Base-by-base conservation (phyloP, 1,140 invertebrate genomes). In the Bathynomus jamesi region DNA sequence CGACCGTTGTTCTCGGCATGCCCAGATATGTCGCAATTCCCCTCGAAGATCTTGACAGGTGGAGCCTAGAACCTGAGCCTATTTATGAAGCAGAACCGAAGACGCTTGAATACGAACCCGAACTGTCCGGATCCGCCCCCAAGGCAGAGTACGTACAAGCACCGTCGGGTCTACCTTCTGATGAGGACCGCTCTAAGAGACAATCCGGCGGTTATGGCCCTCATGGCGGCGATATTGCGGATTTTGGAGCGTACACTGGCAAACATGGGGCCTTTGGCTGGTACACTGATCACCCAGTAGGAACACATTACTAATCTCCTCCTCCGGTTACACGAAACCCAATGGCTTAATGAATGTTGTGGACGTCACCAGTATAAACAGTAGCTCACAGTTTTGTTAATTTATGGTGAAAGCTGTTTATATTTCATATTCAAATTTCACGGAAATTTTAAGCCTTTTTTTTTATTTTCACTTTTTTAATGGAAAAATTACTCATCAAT, bases 221-320 rank as follows among this genome's bases (percentile, higher is more conserved):
- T 68, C 68, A 64, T 0, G 28, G 66, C 10, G 71, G 70, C 27
- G 78, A 80, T 61, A 76, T 80, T 61, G 80, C 80, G 17, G 80
- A 80, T 69, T 80, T 80, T 69, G 80, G 80, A 67, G 80, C 80
- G 24, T 80, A 81, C 78, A 80, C 80, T 21, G 80, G 80, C 7
- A 78, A 78, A 25, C 76, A 79, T 60, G 80, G 80, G 4, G 78
- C 78, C 32, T 80, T 79, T 65, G 79, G 80, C 10, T 80, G 79
- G 79, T 80, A 80, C 72, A 69, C 79, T 17, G 79, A 81, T 28
- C 78, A 81, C 69, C 79, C 80, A 13, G 80, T 79, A 31, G 66
- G n/a, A 69, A 53, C 5, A 53, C 21, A 17, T 53, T 3, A 53
- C 40, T 40, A 40, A 7, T 40, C 40, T 53, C 21, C 5, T 5